Conservation (phyloP, 2,888 invertebrate genomes). For the Pseudococcus viburni region DNA sequence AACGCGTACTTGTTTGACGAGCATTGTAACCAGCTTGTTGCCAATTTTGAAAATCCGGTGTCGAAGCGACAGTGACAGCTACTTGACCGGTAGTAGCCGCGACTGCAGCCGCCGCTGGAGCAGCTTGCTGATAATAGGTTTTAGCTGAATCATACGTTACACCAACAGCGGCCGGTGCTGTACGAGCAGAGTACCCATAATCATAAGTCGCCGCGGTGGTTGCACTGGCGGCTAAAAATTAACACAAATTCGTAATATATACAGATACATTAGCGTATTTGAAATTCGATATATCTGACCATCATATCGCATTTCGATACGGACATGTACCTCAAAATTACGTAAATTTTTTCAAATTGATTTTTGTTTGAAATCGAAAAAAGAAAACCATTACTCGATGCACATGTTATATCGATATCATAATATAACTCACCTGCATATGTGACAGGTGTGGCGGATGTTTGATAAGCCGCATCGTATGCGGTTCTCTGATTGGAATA, state of each 20-base stretch:
- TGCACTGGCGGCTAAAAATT: constrained; percentile 69
- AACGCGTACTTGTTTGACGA: constrained; percentile 61
- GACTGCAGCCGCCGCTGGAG: constrained; percentile 75
- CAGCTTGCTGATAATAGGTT: constrained; percentile 87
- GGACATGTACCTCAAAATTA: not conserved
- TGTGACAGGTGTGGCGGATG: constrained; percentile 79
- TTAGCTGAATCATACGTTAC: constrained; percentile 82
- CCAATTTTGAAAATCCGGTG: constrained; percentile 66
- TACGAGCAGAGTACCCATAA: constrained; percentile 76
- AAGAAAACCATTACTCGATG: not conserved
- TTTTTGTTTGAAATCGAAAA: not conserved
- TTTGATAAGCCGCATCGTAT: constrained; percentile 88
- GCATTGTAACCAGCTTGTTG: constrained; percentile 60
- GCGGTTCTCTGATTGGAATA: constrained; percentile 87
- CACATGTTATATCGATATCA: not conserved
- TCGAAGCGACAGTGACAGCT: constrained; percentile 79
- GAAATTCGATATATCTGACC: not conserved
- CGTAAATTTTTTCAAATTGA: not conserved
- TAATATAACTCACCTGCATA: constrained; percentile 73
- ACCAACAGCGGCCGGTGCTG: constrained; percentile 75
- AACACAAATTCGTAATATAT: not conserved
- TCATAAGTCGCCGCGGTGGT: constrained; percentile 78
- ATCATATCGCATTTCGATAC: not conserved
- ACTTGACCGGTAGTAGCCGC: constrained; percentile 79
- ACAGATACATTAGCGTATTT: not conserved